Percentiles rank a stretch among this genome's conserved stretches.
Conservation (phyloP, 2,888 invertebrate species). For the Anoncus sp. region DNA sequence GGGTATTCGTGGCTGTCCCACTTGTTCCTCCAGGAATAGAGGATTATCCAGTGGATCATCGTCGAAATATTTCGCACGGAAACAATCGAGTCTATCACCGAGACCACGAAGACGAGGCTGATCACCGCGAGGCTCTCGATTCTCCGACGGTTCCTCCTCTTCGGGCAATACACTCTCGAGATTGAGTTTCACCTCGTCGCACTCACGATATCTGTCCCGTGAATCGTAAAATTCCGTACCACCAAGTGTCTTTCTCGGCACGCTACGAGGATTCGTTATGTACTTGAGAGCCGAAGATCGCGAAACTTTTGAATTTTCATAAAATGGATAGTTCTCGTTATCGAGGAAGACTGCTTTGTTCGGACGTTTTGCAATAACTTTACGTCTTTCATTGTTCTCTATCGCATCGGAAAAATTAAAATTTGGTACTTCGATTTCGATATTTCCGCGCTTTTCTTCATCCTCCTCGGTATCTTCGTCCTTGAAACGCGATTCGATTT, state of each 20-base stretch:
- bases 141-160: slow-evolving; percentile 70
- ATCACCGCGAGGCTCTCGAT: slow-evolving; percentile 72
- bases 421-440: slow-evolving; percentile 75
- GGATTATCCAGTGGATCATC: slow-evolving; percentile 90
- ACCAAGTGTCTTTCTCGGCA: slow-evolving; percentile 87
- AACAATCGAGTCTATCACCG: slow-evolving; percentile 90
- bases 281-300: slow-evolving; percentile 88
- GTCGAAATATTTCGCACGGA: slow-evolving; percentile 90
- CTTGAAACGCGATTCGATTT: slow-evolving; percentile 75
- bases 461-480: slow-evolving; percentile 74
- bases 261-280: slow-evolving; percentile 86
- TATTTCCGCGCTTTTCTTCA: slow-evolving; percentile 69
- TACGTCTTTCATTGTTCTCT: slow-evolving; percentile 64
- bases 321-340: slow-evolving; percentile 88
- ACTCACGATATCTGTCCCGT: slow-evolving; percentile 81
- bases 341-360: slow-evolving; percentile 60
- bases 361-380: slow-evolving; percentile 33
- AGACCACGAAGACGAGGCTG: slow-evolving; percentile 85
- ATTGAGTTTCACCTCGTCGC: slow-evolving; percentile 80
- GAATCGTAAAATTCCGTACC: slow-evolving; percentile 90
- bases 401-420: slow-evolving; percentile 72
- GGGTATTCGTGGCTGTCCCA: slow-evolving; percentile 75
- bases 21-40: slow-evolving; percentile 85
- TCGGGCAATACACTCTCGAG: slow-evolving; percentile 76
- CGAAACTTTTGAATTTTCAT: slow-evolving; percentile 83